Evolutionary conservation across 2,113 vertebrate species (phyloP).

Genomic region (Cavia aperea): DNA sequence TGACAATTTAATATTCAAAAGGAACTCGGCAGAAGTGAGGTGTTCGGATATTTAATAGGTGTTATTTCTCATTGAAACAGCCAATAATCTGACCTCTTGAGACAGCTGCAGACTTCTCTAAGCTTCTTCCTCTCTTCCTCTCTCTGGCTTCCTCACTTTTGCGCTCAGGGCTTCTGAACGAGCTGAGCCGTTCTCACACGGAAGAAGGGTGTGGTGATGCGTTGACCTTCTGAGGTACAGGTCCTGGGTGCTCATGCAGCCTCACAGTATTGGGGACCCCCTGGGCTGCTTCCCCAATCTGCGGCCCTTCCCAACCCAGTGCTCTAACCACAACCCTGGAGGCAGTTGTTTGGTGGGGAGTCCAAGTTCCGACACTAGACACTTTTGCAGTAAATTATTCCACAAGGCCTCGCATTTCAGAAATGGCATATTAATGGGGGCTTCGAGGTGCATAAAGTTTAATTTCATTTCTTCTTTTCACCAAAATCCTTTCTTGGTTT

Average conservation of each 20-base stretch:
- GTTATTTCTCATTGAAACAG: background rate
- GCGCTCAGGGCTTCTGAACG: fast-evolving
- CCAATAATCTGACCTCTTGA: background rate
- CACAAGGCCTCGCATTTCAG: conserved; percentile 11
- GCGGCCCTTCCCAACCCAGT: background rate
- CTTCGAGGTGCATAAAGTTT: background rate
- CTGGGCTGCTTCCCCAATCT: background rate
- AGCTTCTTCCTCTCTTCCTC: background rate
- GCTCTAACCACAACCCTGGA: background rate
- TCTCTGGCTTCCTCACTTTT: background rate
- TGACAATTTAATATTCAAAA: background rate
- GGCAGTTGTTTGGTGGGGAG: background rate
- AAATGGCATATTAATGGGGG: background rate
- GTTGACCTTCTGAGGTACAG: background rate
- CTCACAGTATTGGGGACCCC: background rate
- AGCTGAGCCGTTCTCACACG: fast-evolving
- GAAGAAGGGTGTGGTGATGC: background rate
- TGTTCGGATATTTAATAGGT: background rate
- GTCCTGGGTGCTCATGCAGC: background rate
- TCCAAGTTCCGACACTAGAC: background rate
- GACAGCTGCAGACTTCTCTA: background rate
- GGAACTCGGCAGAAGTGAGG: fast-evolving
- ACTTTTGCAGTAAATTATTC: background rate
- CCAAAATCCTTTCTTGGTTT: conserved; percentile 59
- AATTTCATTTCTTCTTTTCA: conserved; percentile 58